Evolutionary conservation across 2,113 vertebrate genomes (phyloP).

Genomic region (Etheostoma cragini): DNA sequence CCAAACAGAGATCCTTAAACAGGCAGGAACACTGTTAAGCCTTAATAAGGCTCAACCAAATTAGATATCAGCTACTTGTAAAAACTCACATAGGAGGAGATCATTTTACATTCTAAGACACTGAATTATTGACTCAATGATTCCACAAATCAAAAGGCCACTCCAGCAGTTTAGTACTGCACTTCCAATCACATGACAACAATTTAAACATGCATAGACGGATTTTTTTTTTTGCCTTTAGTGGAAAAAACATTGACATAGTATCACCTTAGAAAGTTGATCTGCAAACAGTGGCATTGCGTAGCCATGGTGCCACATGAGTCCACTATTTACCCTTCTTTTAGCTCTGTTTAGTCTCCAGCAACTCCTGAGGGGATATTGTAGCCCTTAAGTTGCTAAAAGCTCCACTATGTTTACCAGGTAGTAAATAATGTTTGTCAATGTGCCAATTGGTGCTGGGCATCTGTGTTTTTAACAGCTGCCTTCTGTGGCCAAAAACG

Average conservation of each 20-base stretch:
- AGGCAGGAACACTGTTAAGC: neutral
- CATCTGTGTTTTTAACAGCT: neutral
- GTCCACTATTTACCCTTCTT: neutral
- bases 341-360: neutral
- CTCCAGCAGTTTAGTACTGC: too few relatives aligned
- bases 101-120: neutral
- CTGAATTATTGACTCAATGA: neutral
- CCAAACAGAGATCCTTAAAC: neutral
- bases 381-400: neutral
- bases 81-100: neutral
- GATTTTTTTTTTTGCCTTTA: neutral
- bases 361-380: neutral
- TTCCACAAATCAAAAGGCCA: neutral
- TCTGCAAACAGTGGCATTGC: neutral
- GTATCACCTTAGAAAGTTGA: neutral
- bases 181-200: neutral
- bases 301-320: neutral
- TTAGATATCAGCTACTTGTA: neutral
- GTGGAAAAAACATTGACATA: neutral
- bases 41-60: conserved; percentile 4
- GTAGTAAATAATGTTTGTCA: neutral
- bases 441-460: neutral
- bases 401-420: neutral
- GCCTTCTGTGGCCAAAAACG: neutral
- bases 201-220: neutral